Evolutionary conservation across 2,113 vertebrate species (phyloP), one percentile per base, ranked within the genome.

Genomic region (Cepphus grylle): DNA sequence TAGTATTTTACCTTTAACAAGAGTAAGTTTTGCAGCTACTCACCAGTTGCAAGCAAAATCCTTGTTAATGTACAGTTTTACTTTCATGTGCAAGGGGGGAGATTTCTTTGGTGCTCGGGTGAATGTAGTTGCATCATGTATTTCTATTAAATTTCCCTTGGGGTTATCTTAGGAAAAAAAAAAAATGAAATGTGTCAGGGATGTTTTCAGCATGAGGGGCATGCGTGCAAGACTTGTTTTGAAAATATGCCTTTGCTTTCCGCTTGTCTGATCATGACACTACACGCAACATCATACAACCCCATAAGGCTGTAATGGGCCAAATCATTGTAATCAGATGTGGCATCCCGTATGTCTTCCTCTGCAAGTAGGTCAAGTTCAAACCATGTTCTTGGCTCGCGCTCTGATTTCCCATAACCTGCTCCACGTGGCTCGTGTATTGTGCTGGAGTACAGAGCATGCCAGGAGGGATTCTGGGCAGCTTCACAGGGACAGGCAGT

Each of bases 341-440:
- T 99, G 99, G 98, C 98, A 80, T 98, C 94, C 85, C 96, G 23
- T 98, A 96, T 97, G 97, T 91, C 98, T 98, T 98, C 97, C 96
- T 96, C 96, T 91, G 96, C 98, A 99, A 99, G 97, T 99, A 98
- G 99, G 99, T 99, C 99, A 99, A 98, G 98, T 99, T 99, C 97
- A 97, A 98, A 97, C 97, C 89, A 79, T 78, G 86, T 94, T 92
- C 94, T 95, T 97, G 96, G 89, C 95, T 95, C 25, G 20, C 3
- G 56, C 91, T 96, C 97, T 74, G 66, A 72, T 95, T 97, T 97
- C 96, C 95, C 96, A 94, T 86, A 93, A 96, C 95, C 87, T 96
- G 85, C 42, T 96, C 93, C 96, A 94, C 47, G 73, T 94, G 94
- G 91, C 87, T 88, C 0, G 1, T 55, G n/a, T 52, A 6, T 59